Base-by-base conservation (phyloP, 2,113 vertebrate species). In the Dicentrarchus labrax region DNA sequence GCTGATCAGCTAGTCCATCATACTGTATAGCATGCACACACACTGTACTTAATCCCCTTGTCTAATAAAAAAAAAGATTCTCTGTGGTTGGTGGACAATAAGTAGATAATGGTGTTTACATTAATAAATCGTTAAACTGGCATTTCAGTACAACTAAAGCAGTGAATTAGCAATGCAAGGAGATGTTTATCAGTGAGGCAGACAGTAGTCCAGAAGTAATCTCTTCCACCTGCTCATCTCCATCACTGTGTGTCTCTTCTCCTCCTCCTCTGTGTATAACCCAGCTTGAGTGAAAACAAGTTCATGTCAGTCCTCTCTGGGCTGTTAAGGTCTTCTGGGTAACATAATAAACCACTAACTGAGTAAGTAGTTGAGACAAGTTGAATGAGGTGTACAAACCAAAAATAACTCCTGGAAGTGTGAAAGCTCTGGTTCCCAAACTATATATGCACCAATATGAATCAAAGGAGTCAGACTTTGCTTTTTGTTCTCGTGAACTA, bases 1-100 rank as follows among this genome's bases (percentile, higher is more conserved):
- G 66, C 54, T 76, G 82, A 70, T 84, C 68, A 78, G 43, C 62
- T 22, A 7, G n/a, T 61, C 38, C 22, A 30, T 21, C 22, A 22
- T 16, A 16, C 64, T 47, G 47, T 76, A 22, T 21, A 54, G n/a
- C 59, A 53, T 43, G 39, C 11, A 65, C 9, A 22, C 39, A 15
- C 5, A 38, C 19, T 13, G 19, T 39, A 36, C 22, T 41, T 36
- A 8, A 61, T 38, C 59, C 15, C 24, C 12, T 59, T 59, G 30
- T 30, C 24, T 7, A 59, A 59, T 56, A 16, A 50, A 16, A 50
- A 56, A 56, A 56, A 17, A 51, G 47, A 16, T 16, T 30, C 2
- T 30, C 30, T 3, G 30, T 30, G 30, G 30, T 51, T 17, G 13
- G 17, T 53, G 19, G 51, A 53, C 10, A 56, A 56, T n/a, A 56